Conservation (phyloP, 2,888 invertebrate genomes). For the Acleris literana region DNA sequence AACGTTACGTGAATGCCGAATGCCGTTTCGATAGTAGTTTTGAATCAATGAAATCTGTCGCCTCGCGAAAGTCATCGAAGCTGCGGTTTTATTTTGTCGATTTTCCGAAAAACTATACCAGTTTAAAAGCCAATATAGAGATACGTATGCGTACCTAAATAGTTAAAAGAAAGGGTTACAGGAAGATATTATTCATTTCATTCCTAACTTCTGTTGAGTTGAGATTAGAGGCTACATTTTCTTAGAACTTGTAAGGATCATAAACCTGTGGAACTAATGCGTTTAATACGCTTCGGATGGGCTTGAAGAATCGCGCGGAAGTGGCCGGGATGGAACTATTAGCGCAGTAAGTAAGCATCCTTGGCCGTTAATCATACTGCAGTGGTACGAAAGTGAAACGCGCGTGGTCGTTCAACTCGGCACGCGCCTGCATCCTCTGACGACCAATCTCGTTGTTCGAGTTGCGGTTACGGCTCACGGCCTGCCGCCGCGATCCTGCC, state of each 20-base stretch:
- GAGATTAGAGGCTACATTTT: neutral
- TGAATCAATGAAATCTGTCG: slow-evolving; percentile 46
- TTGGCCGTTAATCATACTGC: slow-evolving; percentile 31
- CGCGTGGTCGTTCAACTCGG: slow-evolving; percentile 81
- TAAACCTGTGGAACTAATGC: neutral
- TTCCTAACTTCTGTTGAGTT: too few species aligned
- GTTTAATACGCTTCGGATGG: neutral
- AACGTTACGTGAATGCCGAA: slow-evolving; percentile 37
- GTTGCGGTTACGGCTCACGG: slow-evolving; percentile 54
- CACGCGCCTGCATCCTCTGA: slow-evolving; percentile 74
- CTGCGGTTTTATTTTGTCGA: slow-evolving; percentile 13
- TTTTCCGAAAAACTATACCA: neutral
- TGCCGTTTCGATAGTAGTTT: slow-evolving; percentile 39
- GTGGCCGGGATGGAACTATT: neutral
- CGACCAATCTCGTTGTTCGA: slow-evolving; percentile 57
- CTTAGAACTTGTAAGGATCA: neutral
- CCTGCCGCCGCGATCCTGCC: neutral
- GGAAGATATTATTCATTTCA: too few species aligned
- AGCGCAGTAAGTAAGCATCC: slow-evolving; percentile 16
- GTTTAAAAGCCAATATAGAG: too few species aligned
- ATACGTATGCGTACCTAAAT: too few species aligned
- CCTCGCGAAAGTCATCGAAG: slow-evolving; percentile 48
- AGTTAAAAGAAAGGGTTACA: too few species aligned
- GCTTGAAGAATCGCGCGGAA: neutral
- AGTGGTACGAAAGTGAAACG: slow-evolving; percentile 73